Percentiles rank a stretch among this genome's conserved stretches.
These are phyloP conservation scores for Rhaphigaster nebulosa DNA, from an alignment of 2,888 invertebrate species.

Conservation along the genomic window DNA sequence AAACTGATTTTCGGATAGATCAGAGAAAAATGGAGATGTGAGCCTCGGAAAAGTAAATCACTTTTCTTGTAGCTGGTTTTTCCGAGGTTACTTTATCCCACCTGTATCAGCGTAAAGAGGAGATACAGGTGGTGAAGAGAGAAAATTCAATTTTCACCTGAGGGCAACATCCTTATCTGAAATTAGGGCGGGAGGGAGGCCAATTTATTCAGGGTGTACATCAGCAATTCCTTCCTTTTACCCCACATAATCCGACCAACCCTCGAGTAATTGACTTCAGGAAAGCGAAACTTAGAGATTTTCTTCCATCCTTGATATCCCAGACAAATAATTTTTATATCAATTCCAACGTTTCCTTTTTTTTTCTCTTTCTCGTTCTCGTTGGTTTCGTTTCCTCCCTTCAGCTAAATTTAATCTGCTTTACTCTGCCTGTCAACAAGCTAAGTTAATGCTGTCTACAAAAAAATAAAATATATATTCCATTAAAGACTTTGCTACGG, in stretches of 20 bases:
- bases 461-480: neutral
- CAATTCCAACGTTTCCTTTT: neutral
- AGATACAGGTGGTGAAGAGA: constrained; percentile 41
- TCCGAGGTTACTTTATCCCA: constrained; percentile 14
- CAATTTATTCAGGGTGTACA: constrained; percentile 58
- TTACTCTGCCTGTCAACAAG: constrained; percentile 25
- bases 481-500: neutral
- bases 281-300: constrained; percentile 44
- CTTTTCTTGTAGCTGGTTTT: neutral
- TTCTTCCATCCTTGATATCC: constrained; percentile 34
- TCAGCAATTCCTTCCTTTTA: constrained; percentile 57
- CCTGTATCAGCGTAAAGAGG: constrained; percentile 48
- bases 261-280: constrained; percentile 55
- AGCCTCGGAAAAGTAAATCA: neutral
- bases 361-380: neutral
- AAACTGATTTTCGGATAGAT: too few species aligned
- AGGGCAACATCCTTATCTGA: constrained; percentile 56
- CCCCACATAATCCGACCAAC: constrained; percentile 57
- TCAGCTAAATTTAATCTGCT: constrained; percentile 38
- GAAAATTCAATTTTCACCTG: constrained; percentile 50
- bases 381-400: constrained; percentile 4
- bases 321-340: constrained; percentile 46
- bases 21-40: neutral
- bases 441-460: neutral
- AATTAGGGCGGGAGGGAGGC: constrained; percentile 52